A percentile compares a stretch with the other conserved stretches of the same genome.
phyloP scores from a whole-genome alignment of 2,888 invertebrate genomes.

The Melieria omissa region DNA sequence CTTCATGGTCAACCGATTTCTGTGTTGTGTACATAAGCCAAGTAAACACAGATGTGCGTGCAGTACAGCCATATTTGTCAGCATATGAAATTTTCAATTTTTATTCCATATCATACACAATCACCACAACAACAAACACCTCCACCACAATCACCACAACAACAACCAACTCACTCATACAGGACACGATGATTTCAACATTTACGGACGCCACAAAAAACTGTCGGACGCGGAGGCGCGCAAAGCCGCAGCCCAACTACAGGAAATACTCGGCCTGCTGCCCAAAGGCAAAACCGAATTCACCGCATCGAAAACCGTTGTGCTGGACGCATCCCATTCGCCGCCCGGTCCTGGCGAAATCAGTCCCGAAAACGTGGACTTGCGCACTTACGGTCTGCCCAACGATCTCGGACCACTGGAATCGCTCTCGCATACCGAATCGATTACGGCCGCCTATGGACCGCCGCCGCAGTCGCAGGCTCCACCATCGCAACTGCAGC shows the following conservation, averaged over 20 bases:
- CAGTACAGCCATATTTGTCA: constrained; percentile 6
- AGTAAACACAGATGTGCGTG: not conserved
- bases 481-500: constrained; percentile 22
- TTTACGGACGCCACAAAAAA: constrained; percentile 62
- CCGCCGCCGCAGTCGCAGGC: constrained; percentile 39
- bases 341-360: constrained; percentile 37
- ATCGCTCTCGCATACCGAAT: constrained; percentile 62
- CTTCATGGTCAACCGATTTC: too few species aligned
- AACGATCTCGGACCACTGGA: constrained; percentile 58
- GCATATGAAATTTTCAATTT: constrained; percentile 20
- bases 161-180: constrained; percentile 29
- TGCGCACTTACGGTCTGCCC: constrained; percentile 49
- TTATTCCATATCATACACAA: constrained; percentile 55
- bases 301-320: constrained; percentile 60
- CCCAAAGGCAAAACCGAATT: constrained; percentile 62
- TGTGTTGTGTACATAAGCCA: not conserved
- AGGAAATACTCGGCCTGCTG: constrained; percentile 61
- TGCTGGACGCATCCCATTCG: constrained; percentile 50
- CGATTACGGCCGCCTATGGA: constrained; percentile 63
- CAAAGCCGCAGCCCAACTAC: constrained; percentile 61
- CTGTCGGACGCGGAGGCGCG: constrained; percentile 61
- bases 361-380: constrained; percentile 52
- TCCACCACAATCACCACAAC: constrained; percentile 29
- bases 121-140: constrained; percentile 28
- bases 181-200: constrained; percentile 54